These are phyloP conservation scores for Portevinia maculata DNA, from an alignment of 2,888 invertebrate species.

Conservation along the genomic window DNA sequence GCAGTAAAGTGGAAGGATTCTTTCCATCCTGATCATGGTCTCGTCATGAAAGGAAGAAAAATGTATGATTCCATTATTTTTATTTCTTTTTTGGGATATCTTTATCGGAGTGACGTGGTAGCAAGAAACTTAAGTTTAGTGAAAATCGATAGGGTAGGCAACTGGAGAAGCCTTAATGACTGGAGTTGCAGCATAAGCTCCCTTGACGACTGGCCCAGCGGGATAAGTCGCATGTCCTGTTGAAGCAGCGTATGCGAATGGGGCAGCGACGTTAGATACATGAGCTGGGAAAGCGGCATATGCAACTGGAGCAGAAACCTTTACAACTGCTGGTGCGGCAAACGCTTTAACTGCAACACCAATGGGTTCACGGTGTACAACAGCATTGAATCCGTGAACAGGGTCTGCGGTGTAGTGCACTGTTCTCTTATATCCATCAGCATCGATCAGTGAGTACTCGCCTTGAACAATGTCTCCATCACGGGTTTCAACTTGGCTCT, in stretches of 20 bases:
- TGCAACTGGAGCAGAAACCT: constrained; percentile 60
- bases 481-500: constrained; percentile 83
- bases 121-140: neutral
- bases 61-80: no score
- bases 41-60: no score
- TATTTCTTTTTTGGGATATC: no score
- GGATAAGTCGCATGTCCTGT: constrained; percentile 25
- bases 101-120: neutral
- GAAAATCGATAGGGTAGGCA: neutral
- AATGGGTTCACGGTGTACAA: constrained; percentile 40
- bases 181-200: constrained; percentile 17
- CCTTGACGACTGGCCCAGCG: constrained; percentile 49
- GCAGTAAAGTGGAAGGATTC: no score
- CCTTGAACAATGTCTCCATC: constrained; percentile 84
- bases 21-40: no score
- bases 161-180: constrained; percentile 12
- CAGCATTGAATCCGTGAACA: constrained; percentile 59
- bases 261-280: constrained; percentile 65
- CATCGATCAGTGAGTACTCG: constrained; percentile 83
- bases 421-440: constrained; percentile 84
- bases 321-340: constrained; percentile 25
- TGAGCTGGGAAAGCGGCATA: constrained; percentile 72
- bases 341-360: constrained; percentile 30
- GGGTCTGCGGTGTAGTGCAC: constrained; percentile 82
- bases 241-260: constrained; percentile 37